Conservation (phyloP, 2,797 vertebrate species). For the Pachyuromys duprasi region DNA sequence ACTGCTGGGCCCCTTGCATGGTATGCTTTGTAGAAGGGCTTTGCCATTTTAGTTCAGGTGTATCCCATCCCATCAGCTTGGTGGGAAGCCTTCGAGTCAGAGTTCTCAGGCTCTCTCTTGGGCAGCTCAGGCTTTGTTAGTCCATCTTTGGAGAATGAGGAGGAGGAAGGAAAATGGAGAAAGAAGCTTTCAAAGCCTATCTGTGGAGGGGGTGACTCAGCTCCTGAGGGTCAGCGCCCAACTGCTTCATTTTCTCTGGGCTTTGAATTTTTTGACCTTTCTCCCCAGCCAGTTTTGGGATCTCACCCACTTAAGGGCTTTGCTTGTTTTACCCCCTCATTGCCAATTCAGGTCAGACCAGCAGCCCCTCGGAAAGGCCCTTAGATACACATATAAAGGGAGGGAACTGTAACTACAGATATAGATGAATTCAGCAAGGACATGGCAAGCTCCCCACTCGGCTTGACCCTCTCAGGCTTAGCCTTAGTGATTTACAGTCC, state of each 20-base stretch:
- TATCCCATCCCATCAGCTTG: rapidly evolving
- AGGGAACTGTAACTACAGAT: background rate
- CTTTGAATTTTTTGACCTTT: background rate
- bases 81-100: background rate
- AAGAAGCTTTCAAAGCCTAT: background rate
- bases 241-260: background rate
- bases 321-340: background rate
- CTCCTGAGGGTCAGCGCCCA: background rate
- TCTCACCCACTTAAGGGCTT: background rate
- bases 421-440: background rate
- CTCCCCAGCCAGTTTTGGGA: background rate
- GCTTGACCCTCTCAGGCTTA: background rate
- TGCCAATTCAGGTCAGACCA: background rate
- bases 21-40: background rate
- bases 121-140: background rate
- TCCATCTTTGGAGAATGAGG: background rate
- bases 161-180: background rate
- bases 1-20: background rate
- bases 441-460: too few species aligned
- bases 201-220: background rate
- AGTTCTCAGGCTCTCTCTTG: background rate
- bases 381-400: background rate
- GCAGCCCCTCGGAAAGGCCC: slow-evolving; percentile 21
- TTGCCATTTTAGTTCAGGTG: background rate
- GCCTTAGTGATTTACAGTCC: background rate